Evolutionary conservation across 2,113 vertebrate genomes (phyloP).

Genomic region (Callospermophilus lateralis): DNA sequence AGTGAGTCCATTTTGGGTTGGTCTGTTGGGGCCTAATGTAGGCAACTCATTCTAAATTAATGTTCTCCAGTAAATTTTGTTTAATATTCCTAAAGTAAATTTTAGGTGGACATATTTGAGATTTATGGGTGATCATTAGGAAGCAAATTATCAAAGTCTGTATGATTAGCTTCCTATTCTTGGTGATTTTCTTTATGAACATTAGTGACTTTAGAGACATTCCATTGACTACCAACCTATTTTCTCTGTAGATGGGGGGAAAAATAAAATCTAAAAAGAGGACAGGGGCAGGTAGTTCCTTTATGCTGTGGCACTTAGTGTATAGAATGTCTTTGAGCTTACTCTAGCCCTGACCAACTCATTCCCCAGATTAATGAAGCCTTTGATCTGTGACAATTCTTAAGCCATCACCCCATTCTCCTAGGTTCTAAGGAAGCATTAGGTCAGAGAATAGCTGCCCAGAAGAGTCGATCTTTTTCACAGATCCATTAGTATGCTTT

Average conservation of each 20-base stretch:
- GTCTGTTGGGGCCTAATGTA: background rate
- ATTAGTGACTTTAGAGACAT: background rate
- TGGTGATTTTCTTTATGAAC: background rate
- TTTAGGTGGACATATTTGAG: constrained; percentile 5
- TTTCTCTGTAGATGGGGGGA: background rate
- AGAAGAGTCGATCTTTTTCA: background rate
- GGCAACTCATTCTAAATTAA: background rate
- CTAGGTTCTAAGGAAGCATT: background rate
- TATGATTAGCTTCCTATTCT: background rate
- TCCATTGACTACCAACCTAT: background rate
- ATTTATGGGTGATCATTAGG: background rate
- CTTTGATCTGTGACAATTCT: background rate
- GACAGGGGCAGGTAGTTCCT: background rate
- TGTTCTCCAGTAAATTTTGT: background rate
- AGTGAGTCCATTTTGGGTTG: background rate
- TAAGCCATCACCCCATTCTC: background rate
- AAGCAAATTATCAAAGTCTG: background rate
- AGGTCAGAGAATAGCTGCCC: background rate
- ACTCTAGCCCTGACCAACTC: background rate
- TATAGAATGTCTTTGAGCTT: background rate
- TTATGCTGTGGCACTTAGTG: background rate
- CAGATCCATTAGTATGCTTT: background rate
- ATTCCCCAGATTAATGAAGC: background rate
- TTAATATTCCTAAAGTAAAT: background rate
- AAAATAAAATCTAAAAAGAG: background rate